Percentiles rank a stretch among this genome's conserved stretches.
phyloP scores from a whole-genome alignment of 1,140 invertebrate genomes.

The Sweltsa coloradensis region DNA sequence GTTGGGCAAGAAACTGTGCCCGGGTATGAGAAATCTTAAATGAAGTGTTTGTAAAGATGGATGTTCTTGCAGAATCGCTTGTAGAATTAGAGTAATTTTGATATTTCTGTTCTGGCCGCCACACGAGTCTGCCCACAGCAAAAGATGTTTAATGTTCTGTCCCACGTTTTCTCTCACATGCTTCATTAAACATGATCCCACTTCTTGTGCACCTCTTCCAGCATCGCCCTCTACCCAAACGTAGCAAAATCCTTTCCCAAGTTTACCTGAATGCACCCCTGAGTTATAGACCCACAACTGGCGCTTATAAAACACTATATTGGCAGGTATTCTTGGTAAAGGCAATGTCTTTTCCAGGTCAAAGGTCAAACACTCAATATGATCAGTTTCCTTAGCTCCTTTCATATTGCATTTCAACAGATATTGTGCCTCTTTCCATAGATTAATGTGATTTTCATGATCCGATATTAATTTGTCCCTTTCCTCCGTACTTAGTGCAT shows the following conservation, averaged over 20 bases:
- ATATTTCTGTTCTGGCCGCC: conserved; percentile 29
- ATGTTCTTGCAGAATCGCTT: too few relatives aligned
- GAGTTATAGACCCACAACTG: conserved; percentile 22
- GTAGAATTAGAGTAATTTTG: conserved; percentile 25
- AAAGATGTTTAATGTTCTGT: conserved; percentile 19
- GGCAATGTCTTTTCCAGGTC: conserved; percentile 26
- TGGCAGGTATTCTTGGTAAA: conserved; percentile 22
- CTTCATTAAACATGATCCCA: conserved; percentile 24
- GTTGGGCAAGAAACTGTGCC: too few relatives aligned
- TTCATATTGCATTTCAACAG: too few relatives aligned
- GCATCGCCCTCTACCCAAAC: conserved; percentile 24
- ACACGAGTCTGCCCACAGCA: conserved; percentile 27
- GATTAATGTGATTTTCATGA: too few relatives aligned
- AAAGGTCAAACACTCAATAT: conserved; percentile 20
- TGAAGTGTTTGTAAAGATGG: too few relatives aligned
- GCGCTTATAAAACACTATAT: conserved; percentile 23
- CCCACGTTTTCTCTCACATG: conserved; percentile 19
- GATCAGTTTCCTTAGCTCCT: too few relatives aligned
- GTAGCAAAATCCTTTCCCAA: conserved; percentile 19
- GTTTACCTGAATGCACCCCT: conserved; percentile 19
- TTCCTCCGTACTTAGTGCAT: too few relatives aligned
- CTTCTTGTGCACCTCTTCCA: conserved; percentile 24
- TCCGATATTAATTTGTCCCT: too few relatives aligned
- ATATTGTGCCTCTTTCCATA: too few relatives aligned
- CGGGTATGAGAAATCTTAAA: too few relatives aligned